Base-by-base conservation (phyloP, 2,888 invertebrate species). In the Mycalesis mineus region DNA sequence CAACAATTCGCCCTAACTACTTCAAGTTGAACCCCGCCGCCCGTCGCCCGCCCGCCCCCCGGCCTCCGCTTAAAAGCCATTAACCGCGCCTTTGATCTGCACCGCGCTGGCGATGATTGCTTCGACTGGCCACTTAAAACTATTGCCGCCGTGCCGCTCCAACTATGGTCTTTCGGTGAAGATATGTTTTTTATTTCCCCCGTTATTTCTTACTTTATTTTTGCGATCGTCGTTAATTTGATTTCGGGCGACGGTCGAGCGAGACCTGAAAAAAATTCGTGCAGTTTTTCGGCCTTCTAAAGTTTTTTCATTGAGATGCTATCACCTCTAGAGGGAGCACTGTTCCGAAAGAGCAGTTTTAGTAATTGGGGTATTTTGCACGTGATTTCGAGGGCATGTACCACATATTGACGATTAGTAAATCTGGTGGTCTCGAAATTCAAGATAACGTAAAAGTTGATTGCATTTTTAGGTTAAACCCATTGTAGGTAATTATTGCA, bases 111-210 rank as follows among this genome's bases (percentile, higher is more conserved):
- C 82, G 82, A 81, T 85, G 84, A 84, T 82, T 77, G 69, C 78
- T 80, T 80, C 81, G 78, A 80, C 82, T 79, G 80, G 72, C 82
- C 82, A 82, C 86, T 84, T 79, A 70, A 70, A 78, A 77, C 81
- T 80, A 80, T 79, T 75, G 78, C 77, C 65, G 68, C 22, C 62
- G 64, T 47, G 36, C 47, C 47, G 33, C 9, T 47, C 13, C 11
- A 47, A 45, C 53, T 53, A 45, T 51, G 44, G 55, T 63, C 65
- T 62, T 60, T 61, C 52, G 59, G 58, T 52, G 56, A 58, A 63
- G 60, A 61, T 52, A 50, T 53, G 52, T 52, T 52, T 50, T 45
- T 40, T 47, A 45, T 47, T 57, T 42, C 28, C 39, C 52, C 52
- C 11, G 9, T 28, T 29, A n/a, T 57, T 40, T 47, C 51, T 44